A percentile compares a stretch with the other conserved stretches of the same genome.
Evolutionary conservation across 1,140 invertebrate species (phyloP).

Genomic region (Achroia grisella): DNA sequence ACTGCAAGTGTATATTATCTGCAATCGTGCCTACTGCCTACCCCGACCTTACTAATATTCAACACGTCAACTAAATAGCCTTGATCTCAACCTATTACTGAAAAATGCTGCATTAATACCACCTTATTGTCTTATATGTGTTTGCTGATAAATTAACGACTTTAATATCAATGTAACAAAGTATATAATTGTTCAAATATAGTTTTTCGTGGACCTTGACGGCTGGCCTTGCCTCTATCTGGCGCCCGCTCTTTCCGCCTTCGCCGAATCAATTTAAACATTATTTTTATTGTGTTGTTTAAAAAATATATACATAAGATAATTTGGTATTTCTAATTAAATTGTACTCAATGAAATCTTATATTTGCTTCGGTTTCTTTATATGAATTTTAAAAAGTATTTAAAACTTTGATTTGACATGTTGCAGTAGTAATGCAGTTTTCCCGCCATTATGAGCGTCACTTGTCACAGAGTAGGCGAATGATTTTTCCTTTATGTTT

Average conservation of each 20-base stretch:
- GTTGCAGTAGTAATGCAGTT: too few relatives aligned
- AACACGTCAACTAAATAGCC: slow-evolving; percentile 30
- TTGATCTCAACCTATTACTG: slow-evolving; percentile 70
- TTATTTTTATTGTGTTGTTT: slow-evolving; percentile 49
- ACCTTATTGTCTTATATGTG: slow-evolving; percentile 58
- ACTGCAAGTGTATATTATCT: too few relatives aligned
- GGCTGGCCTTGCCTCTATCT: slow-evolving; percentile 64
- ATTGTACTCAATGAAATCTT: too few relatives aligned
- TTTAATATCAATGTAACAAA: slow-evolving; percentile 30
- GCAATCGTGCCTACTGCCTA: too few relatives aligned
- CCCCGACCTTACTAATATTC: slow-evolving; percentile 24
- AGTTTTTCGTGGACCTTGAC: slow-evolving; percentile 54
- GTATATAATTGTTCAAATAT: slow-evolving; percentile 33
- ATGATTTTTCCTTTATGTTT: too few relatives aligned
- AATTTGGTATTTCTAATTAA: too few relatives aligned
- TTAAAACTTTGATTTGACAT: too few relatives aligned
- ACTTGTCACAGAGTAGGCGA: too few relatives aligned
- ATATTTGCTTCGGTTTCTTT: too few relatives aligned
- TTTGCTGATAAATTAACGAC: slow-evolving; percentile 19
- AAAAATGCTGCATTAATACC: slow-evolving; percentile 67
- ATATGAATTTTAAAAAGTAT: too few relatives aligned
- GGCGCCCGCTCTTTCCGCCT: slow-evolving; percentile 69
- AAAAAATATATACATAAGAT: too few relatives aligned
- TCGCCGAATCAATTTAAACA: slow-evolving; percentile 67
- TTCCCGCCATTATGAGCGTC: too few relatives aligned